phyloP scores from a whole-genome alignment of 30 jellyfish, hydroid and myxozoan genomes.

The Chrysaora quinquecirrha region DNA sequence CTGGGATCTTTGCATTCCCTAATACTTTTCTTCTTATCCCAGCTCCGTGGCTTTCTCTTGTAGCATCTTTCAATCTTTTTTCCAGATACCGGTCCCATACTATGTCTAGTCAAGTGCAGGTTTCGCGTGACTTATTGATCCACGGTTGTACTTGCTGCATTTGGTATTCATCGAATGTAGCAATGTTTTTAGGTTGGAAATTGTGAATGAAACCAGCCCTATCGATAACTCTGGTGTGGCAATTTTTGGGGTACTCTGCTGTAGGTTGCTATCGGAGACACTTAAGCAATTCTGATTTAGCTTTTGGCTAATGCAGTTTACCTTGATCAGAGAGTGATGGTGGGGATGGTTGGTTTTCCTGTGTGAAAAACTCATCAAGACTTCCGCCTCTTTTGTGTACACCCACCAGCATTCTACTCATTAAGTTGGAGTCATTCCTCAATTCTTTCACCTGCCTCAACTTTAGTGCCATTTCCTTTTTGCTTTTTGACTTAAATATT shows the following conservation, averaged over 20 bases:
- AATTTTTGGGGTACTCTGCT: neutral
- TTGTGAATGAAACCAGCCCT: slow-evolving; percentile 1
- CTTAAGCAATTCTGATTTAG: neutral
- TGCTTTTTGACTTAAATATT: neutral
- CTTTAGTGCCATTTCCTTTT: slow-evolving; percentile 8
- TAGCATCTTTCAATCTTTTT: slow-evolving; percentile 7
- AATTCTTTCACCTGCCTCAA: slow-evolving; percentile 15
- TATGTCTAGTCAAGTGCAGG: slow-evolving; percentile 11
- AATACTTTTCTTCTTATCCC: neutral
- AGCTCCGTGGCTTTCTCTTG: slow-evolving; percentile 20
- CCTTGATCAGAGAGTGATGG: slow-evolving; percentile 12
- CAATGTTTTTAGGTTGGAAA: neutral
- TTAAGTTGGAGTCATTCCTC: slow-evolving; percentile 2
- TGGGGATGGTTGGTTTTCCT: slow-evolving; percentile 11
- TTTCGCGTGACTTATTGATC: neutral
- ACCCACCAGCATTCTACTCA: slow-evolving; percentile 11
- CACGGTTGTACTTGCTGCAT: neutral
- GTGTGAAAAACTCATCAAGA: slow-evolving; percentile 16
- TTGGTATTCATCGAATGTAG: neutral
- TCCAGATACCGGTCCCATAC: slow-evolving; percentile 11
- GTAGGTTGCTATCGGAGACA: neutral
- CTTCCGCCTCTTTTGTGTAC: neutral
- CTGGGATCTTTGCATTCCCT: neutral
- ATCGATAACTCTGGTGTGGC: neutral
- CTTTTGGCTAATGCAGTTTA: neutral